These are phyloP conservation scores for Halcyon smyrnensis DNA, from an alignment of 2,797 vertebrate genomes.

Conservation along the genomic window DNA sequence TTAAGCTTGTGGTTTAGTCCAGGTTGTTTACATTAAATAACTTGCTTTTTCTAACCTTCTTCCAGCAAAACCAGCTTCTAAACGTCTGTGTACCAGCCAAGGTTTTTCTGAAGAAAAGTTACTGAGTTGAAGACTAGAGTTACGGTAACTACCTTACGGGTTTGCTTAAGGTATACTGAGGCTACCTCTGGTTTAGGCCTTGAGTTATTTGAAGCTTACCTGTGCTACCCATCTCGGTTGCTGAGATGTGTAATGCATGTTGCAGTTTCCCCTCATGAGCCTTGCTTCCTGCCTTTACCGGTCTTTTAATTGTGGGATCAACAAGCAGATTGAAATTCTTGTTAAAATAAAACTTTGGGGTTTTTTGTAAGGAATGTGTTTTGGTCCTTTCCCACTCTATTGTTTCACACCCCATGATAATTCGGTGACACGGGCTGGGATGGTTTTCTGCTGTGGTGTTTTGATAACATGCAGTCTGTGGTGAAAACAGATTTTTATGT, in stretches of 20 bases:
- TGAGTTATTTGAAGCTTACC: not conserved
- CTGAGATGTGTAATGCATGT: rapidly evolving
- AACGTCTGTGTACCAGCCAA: conserved; percentile 79
- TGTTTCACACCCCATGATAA: not conserved
- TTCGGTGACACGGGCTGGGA: not conserved
- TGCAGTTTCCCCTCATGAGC: not conserved
- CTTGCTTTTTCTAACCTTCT: conserved; percentile 41
- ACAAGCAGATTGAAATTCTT: not conserved
- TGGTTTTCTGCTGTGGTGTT: not conserved
- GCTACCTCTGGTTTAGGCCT: not conserved
- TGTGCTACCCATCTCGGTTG: not conserved
- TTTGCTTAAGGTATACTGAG: not conserved
- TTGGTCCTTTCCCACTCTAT: not conserved
- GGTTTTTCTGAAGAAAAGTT: conserved; percentile 39
- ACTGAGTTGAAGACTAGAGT: not conserved
- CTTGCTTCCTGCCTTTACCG: not conserved
- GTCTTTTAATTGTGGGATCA: not conserved
- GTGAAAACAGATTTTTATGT: not conserved
- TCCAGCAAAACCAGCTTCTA: conserved; percentile 84
- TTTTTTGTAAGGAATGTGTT: not conserved
- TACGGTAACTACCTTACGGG: not conserved
- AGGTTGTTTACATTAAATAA: not conserved
- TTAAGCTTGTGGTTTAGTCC: not conserved
- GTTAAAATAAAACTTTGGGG: not conserved
- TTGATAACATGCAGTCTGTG: not conserved